phyloP scores from a whole-genome alignment of 2,113 vertebrate genomes.

The Sylvilagus bachmani region DNA sequence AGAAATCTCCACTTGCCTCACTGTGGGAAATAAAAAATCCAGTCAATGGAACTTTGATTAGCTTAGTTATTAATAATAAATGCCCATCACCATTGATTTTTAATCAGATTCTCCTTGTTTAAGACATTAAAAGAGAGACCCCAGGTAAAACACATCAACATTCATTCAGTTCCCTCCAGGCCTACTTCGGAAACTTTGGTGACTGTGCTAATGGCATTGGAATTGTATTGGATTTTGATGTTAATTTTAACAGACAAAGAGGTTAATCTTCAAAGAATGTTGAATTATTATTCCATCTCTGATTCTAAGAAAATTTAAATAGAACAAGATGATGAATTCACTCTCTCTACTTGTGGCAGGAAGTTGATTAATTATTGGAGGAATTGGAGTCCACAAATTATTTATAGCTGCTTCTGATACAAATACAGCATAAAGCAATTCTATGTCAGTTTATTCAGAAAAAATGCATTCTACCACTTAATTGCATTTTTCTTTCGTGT shows the following conservation, averaged over 20 bases:
- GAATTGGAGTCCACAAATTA: background rate
- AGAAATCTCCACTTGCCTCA: background rate
- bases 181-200: background rate
- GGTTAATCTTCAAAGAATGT: background rate
- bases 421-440: background rate
- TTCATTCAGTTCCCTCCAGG: background rate
- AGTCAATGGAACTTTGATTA: background rate
- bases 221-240: background rate
- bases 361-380: background rate
- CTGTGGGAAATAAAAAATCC: background rate
- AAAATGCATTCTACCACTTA: background rate
- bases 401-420: background rate
- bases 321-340: background rate
- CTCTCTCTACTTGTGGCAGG: background rate
- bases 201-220: background rate
- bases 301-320: background rate
- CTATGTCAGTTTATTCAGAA: background rate
- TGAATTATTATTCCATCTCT: background rate
- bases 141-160: background rate
- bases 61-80: background rate
- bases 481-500: background rate
- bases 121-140: slow-evolving; percentile 2
- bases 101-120: background rate
- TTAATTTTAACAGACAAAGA: slow-evolving; percentile 24
- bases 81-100: background rate